Base-by-base conservation (phyloP, 1,140 invertebrate species). In the Trachelipus rathkii region DNA sequence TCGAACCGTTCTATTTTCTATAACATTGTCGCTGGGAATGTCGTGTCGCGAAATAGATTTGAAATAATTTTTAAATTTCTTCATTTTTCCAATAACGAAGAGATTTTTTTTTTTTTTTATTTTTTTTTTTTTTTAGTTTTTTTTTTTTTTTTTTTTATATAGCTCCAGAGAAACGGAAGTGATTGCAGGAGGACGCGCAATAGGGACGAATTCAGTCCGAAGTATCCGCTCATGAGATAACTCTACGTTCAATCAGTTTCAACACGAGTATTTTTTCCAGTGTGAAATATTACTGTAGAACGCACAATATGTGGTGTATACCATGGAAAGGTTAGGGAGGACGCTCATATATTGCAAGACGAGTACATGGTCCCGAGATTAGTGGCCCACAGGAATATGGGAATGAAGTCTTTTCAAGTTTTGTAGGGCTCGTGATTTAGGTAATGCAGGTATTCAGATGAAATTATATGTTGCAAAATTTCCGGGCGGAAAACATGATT, bases 391-490 rank as follows among this genome's bases (percentile, higher is more conserved):
- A 72, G 71, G 71, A 78, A 78, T 67, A n/a, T n/a, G n/a, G 76
- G 77, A 10, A 53, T 78, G 66, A 78, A 79, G 71, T n/a, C 45
- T 78, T 44, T 78, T 72, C 77, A 78, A 78, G 72, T 50, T 78
- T 5, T 79, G 77, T 19, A 69, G 43, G 46, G 13, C 43, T 15
- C 45, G 78, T n/a, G 77, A 76, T 66, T 78, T 78, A 43, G 78
- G 77, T 45, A 78, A 45, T 15, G 24, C 33, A 44, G 50, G 78
- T 50, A 60, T n/a, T 15, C 45, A 78, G 76, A 74, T 13, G n/a
- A n/a, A n/a, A n/a, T n/a, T n/a, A n/a, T n/a, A n/a, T n/a, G n/a
- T n/a, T n/a, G n/a, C n/a, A n/a, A n/a, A n/a, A n/a, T n/a, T n/a
- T n/a, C n/a, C n/a, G n/a, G n/a, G n/a, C n/a, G n/a, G n/a, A n/a